Conservation (phyloP, 2,113 vertebrate genomes). For the Chaetops frenatus region DNA sequence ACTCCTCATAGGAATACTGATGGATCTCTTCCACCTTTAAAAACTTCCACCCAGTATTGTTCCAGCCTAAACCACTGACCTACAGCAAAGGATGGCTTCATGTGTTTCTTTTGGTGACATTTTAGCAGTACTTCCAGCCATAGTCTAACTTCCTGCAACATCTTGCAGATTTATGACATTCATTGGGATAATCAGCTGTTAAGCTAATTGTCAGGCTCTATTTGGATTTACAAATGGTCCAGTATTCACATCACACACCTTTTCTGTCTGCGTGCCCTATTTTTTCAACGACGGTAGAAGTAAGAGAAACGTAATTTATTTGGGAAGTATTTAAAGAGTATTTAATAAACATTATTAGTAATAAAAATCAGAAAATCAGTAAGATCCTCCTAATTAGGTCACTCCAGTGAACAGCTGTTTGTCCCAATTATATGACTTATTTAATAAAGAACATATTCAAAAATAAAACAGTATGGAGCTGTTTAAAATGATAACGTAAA, state of each 20-base stretch:
- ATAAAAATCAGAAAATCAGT: background rate
- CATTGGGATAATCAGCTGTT: background rate
- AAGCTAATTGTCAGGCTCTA: background rate
- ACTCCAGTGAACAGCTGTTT: background rate
- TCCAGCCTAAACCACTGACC: background rate
- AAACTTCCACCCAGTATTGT: background rate
- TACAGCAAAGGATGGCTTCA: background rate
- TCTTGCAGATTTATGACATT: background rate
- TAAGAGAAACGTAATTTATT: background rate
- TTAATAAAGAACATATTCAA: background rate
- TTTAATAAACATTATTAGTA: background rate
- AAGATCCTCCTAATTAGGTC: constrained; percentile 23
- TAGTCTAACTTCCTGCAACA: background rate
- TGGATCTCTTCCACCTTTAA: background rate
- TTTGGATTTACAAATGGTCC: background rate
- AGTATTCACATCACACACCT: background rate
- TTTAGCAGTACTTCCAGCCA: background rate
- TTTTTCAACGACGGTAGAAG: background rate
- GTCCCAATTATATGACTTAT: background rate
- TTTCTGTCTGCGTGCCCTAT: background rate
- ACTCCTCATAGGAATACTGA: background rate
- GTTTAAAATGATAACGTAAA: background rate
- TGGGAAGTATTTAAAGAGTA: background rate
- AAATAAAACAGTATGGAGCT: background rate
- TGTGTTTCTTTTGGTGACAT: background rate